Evolutionary conservation across 2,888 invertebrate genomes (phyloP).

Genomic region (Thecophora atra): DNA sequence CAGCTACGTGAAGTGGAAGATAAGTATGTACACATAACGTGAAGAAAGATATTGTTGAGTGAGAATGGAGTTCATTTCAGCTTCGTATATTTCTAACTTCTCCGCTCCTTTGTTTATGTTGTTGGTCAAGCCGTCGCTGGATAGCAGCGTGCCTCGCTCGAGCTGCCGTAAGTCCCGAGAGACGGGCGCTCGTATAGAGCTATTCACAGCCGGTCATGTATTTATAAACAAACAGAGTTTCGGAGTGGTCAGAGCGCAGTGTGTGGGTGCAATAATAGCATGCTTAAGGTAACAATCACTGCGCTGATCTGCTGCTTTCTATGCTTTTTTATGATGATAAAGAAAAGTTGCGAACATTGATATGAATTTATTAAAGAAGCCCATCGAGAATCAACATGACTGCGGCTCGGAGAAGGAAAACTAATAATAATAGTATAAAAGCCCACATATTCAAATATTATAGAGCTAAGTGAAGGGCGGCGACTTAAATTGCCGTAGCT

Average conservation of each 20-base stretch:
- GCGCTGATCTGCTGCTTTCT: slow-evolving; percentile 4
- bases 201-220: neutral
- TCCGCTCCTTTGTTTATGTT: slow-evolving; percentile 26
- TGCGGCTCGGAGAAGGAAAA: neutral
- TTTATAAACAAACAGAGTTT: neutral
- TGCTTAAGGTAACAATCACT: slow-evolving; percentile 39
- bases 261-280: slow-evolving; percentile 29
- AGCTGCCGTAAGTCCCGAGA: slow-evolving; percentile 11
- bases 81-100: slow-evolving; percentile 8
- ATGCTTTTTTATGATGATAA: slow-evolving; percentile 24
- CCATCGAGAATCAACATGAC: neutral
- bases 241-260: neutral
- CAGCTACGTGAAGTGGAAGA: neutral
- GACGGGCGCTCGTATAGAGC: slow-evolving; percentile 5
- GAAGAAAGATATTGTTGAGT: neutral
- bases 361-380: slow-evolving; percentile 36
- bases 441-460: neutral
- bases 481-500: neutral
- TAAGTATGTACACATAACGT: neutral
- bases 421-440: neutral
- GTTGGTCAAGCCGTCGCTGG: slow-evolving; percentile 16
- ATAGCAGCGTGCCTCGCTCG: neutral
- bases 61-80: neutral
- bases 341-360: slow-evolving; percentile 39
- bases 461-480: neutral